These are phyloP conservation scores for Orientallactaga sibirica DNA, from an alignment of 2,797 vertebrate genomes.

Conservation along the genomic window DNA sequence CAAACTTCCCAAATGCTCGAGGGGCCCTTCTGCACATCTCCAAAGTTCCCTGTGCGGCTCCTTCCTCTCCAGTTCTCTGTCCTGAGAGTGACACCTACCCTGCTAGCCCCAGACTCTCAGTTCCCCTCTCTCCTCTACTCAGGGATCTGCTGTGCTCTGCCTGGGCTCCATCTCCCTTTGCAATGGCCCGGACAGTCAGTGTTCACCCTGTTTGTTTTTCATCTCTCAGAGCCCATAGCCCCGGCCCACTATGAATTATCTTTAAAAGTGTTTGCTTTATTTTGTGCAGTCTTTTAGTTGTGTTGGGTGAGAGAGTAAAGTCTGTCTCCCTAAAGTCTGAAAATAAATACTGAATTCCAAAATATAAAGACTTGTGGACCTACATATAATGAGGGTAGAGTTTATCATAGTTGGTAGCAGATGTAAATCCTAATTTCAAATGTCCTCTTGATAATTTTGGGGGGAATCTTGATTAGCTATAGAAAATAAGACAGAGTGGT, in stretches of 20 bases:
- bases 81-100: neutral
- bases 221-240: neutral
- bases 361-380: neutral
- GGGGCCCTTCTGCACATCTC: neutral
- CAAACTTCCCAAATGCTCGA: neutral
- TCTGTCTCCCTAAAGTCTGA: neutral
- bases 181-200: neutral
- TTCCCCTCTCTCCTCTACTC: neutral
- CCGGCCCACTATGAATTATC: neutral
- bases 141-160: no score
- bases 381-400: neutral
- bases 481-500: neutral
- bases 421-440: conserved; percentile 14
- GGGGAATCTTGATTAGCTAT: neutral
- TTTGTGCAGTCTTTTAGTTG: neutral
- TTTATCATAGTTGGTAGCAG: neutral
- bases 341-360: neutral
- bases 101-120: neutral
- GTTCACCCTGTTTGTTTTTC: neutral
- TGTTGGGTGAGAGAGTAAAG: neutral
- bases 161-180: neutral
- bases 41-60: neutral
- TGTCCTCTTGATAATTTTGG: neutral
- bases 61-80: neutral
- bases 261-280: neutral